Conservation (phyloP, 2,888 invertebrate genomes). For the Latrodectus hesperus region DNA sequence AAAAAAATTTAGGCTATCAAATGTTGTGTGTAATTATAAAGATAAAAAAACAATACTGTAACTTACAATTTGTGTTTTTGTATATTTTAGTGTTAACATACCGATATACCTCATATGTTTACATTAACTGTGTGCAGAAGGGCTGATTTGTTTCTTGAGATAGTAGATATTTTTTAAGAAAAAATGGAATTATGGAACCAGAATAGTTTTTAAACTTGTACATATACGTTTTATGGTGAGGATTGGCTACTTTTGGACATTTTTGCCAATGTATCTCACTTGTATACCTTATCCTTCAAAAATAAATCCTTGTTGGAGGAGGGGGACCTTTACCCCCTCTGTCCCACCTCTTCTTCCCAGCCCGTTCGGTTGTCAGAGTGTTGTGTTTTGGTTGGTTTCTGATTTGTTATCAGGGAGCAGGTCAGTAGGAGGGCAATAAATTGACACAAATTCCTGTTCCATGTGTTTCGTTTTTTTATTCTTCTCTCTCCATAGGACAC, state of each 20-base stretch:
- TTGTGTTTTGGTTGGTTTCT: conserved; percentile 65
- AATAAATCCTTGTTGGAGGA: background rate
- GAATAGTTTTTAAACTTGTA: conserved; percentile 66
- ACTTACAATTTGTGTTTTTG: conserved; percentile 50
- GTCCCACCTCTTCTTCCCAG: conserved; percentile 3
- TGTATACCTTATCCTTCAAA: background rate
- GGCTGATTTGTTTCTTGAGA: conserved; percentile 58
- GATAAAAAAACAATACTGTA: conserved; percentile 28
- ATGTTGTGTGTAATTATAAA: conserved; percentile 56
- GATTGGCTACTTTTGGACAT: conserved; percentile 54
- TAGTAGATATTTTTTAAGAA: conserved; percentile 57
- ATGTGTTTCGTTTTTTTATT: conserved; percentile 35
- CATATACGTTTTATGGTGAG: conserved; percentile 60
- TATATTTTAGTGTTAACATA: conserved; percentile 58
- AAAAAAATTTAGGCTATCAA: conserved; percentile 41
- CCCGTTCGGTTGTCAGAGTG: conserved; percentile 66
- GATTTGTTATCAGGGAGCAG: conserved; percentile 69
- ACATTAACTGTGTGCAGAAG: conserved; percentile 53
- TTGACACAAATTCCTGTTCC: conserved; percentile 69
- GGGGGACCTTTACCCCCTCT: background rate
- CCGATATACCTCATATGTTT: conserved; percentile 69
- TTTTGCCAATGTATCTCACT: conserved; percentile 51
- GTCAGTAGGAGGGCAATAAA: conserved; percentile 69
- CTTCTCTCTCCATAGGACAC: background rate
- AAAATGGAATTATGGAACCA: conserved; percentile 13